phyloP scores from a whole-genome alignment of 92 coral and sea anemone species.

The Palythoa caribaeorum region DNA sequence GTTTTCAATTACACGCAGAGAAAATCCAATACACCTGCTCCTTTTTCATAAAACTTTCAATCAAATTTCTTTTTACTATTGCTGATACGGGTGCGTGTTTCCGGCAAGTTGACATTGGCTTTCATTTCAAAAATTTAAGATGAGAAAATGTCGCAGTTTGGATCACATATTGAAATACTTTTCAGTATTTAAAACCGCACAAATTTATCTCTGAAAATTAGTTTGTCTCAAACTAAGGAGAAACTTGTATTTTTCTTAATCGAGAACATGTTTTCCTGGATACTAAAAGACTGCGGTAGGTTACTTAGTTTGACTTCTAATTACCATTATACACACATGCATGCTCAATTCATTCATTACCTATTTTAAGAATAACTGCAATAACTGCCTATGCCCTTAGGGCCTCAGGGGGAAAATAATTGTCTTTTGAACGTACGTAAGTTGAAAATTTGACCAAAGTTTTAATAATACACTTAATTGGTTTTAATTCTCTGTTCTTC shows the following conservation, averaged over 20 bases:
- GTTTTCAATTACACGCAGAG: slow-evolving; percentile 10
- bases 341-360: not conserved
- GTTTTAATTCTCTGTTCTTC: not conserved
- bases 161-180: not conserved
- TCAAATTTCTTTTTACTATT: not conserved
- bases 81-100: not conserved
- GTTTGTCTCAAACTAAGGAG: not conserved
- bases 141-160: not conserved
- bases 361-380: not conserved
- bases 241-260: not conserved
- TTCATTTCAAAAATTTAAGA: not conserved
- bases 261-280: not conserved
- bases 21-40: slow-evolving; percentile 9
- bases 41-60: not conserved
- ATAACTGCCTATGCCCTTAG: not conserved
- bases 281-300: not conserved
- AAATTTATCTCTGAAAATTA: not conserved
- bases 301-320: not conserved
- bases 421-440: not conserved
- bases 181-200: not conserved
- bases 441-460: not conserved
- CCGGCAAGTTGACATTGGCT: not conserved
- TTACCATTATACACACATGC: not conserved
- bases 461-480: not conserved
- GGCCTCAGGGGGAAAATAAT: not conserved